A percentile compares a stretch with the other conserved stretches of the same genome.
Evolutionary conservation across 2,797 vertebrate genomes (phyloP).

Genomic region (Xiphophorus birchmanni): DNA sequence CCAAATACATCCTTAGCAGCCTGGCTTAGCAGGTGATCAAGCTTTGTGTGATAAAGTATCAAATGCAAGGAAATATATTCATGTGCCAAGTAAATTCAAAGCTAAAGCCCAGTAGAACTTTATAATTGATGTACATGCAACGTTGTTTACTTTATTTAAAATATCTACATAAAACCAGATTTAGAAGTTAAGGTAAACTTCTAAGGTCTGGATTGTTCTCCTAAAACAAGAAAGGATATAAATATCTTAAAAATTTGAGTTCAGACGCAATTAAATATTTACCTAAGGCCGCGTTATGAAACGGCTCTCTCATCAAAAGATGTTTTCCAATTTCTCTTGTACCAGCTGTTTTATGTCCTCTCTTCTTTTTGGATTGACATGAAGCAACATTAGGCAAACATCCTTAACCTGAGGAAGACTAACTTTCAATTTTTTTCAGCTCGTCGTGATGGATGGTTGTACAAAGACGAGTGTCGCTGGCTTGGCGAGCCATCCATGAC

Average conservation of each 20-base stretch:
- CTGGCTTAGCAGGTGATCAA: neutral
- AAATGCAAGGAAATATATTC: neutral
- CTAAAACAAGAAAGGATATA: neutral
- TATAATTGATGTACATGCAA: neutral
- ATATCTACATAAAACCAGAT: neutral
- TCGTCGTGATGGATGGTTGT: neutral
- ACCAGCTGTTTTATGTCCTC: constrained; percentile 39
- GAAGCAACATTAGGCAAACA: constrained; percentile 30
- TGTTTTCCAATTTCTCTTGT: constrained; percentile 19
- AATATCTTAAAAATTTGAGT: neutral
- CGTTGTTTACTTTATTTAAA: neutral
- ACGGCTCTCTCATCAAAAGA: constrained; percentile 1
- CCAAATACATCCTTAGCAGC: neutral
- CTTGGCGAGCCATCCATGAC: constrained; percentile 53
- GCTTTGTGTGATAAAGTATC: neutral
- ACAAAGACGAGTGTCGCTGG: constrained; percentile 50
- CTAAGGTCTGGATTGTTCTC: neutral
- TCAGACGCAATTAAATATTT: constrained; percentile 6
- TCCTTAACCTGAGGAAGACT: constrained; percentile 23
- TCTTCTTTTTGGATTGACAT: constrained; percentile 29
- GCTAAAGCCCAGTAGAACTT: neutral
- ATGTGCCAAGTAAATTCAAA: neutral
- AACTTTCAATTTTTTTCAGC: constrained; percentile 16
- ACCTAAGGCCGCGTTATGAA: constrained; percentile 15
- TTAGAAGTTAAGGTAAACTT: neutral